Evolutionary conservation across 2,113 vertebrate genomes (phyloP), one percentile per base, ranked within the genome.

Genomic region (Ursus arctos): DNA sequence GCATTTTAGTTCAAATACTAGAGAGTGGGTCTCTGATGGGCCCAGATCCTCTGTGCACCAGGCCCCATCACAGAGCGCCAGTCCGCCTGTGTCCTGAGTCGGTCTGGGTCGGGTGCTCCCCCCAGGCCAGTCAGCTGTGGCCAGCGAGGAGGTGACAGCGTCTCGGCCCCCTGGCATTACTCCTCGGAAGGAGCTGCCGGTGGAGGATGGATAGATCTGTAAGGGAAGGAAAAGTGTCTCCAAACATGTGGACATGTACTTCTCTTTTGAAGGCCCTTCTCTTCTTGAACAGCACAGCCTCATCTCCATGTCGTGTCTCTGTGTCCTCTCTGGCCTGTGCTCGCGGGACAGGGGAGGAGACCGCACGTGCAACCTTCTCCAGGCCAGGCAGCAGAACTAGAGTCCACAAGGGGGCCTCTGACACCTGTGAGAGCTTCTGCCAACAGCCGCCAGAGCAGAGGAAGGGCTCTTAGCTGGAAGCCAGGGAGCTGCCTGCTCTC

Each of bases 291-390:
- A 63, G 71, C 16, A 3, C 0, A 9, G 16, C 40, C 53, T 83
- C 11, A 2, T 85, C 36, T 8, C 33, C 22, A 24, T 33, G n/a
- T 24, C 1, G 15, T 51, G 18, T 26, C 51, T 89, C 63, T 0
- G 19, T 51, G 31, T 8, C n/a, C 26, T 76, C 40, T 19, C 72
- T 10, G 33, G 67, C 63, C 53, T 8, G 12, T 31, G 74, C 33
- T 92, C 9, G 6, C 1, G 1, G 72, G 33, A 31, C 85, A 1
- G 9, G 40, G 21, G 77, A 88, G 15, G 43, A 65, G 57, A 33
- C 5, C 7, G 7, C 26, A 2, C 0, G 1, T 22, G 40, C 6
- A 1, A 9, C 2, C 0, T 15, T 76, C 79, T 31, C 74, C 67
- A 15, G 40, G 57, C 22, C 57, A 79, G 59, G n/a, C 24, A 40